Evolutionary conservation across 2,113 vertebrate species (phyloP), one percentile per base, ranked within the genome.

Genomic region (Phylloscopus whistleri): DNA sequence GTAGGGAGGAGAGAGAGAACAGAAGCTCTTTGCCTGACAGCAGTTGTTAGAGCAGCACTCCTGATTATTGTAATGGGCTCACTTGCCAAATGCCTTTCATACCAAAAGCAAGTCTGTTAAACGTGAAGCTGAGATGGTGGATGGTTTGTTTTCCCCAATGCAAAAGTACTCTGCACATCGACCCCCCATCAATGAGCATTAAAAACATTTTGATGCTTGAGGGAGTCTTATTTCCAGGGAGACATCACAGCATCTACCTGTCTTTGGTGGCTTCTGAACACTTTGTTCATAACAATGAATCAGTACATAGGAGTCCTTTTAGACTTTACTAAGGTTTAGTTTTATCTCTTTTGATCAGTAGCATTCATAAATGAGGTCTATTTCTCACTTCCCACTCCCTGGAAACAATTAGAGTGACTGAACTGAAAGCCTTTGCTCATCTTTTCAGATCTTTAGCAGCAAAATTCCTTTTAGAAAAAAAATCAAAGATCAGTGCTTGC

Each of bases 11-110:
- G n/a, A 44, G 30, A 63, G 67, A 28, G 72, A 72, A 67, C 77
- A 96, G 76, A 55, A 92, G 92, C 90, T 94, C 58, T 95, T 93
- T 91, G 18, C 77, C n/a, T 94, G 60, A 89, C 86, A 96, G 93
- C 83, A 73, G 80, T 84, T 87, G 56, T 81, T 92, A 94, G 44
- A 89, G 58, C 55, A 93, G 73, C 58, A 82, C 55, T 96, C 66
- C 80, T 76, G 86, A 95, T 95, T 90, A 92, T 89, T 5, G 37
- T 90, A 95, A 93, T 95, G 76, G 80, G n/a, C 81, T 95, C 76
- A 64, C 69, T 93, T 89, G 83, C 89, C 88, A 96, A 93, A 94
- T 64, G 86, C n/a, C 56, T 94, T 84, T 95, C 90, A 78, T 88
- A 88, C 83, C 83, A 89, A 78, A 95, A 92, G 59, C 51, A 92